These are phyloP conservation scores for Bovichtus variegatus DNA, from an alignment of 2,797 vertebrate genomes.

Conservation along the genomic window DNA sequence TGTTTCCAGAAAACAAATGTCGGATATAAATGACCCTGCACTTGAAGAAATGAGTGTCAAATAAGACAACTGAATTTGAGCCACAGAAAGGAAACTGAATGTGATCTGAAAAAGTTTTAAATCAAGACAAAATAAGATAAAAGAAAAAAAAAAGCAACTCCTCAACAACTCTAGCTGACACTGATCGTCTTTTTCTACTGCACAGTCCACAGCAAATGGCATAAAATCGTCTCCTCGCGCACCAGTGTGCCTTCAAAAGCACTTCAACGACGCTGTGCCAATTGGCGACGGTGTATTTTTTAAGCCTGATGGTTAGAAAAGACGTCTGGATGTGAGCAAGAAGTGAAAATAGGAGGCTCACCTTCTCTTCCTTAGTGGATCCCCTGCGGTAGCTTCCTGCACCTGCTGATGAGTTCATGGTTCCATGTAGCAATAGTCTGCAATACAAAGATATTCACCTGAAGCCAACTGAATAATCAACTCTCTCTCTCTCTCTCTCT, in stretches of 20 bases:
- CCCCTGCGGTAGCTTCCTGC: constrained; percentile 82
- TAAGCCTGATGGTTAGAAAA: background rate
- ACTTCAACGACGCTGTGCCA: background rate
- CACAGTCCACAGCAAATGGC: constrained; percentile 10
- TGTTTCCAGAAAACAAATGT: background rate
- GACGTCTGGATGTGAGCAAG: background rate
- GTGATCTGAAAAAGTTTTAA: constrained; percentile 14
- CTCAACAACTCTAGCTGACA: constrained; percentile 9
- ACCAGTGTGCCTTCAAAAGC: constrained; percentile 21
- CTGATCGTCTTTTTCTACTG: constrained; percentile 20
- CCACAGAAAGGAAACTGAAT: background rate
- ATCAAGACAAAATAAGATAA: constrained; percentile 5
- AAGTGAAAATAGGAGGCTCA: constrained; percentile 42
- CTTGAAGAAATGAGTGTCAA: background rate
- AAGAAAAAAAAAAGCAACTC: background rate
- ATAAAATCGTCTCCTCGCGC: background rate
- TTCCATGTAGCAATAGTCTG: constrained; percentile 40
- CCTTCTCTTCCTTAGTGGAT: constrained; percentile 77
- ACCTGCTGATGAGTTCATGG: constrained; percentile 87
- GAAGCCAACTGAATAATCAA: constrained; percentile 33
- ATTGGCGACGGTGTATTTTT: background rate
- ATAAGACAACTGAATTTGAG: background rate
- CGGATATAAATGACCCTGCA: background rate
- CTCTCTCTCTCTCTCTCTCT: constrained; percentile 32
- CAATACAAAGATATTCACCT: constrained; percentile 53